These are phyloP conservation scores for Ostrea edulis DNA, from an alignment of 1,140 invertebrate species.

Conservation along the genomic window DNA sequence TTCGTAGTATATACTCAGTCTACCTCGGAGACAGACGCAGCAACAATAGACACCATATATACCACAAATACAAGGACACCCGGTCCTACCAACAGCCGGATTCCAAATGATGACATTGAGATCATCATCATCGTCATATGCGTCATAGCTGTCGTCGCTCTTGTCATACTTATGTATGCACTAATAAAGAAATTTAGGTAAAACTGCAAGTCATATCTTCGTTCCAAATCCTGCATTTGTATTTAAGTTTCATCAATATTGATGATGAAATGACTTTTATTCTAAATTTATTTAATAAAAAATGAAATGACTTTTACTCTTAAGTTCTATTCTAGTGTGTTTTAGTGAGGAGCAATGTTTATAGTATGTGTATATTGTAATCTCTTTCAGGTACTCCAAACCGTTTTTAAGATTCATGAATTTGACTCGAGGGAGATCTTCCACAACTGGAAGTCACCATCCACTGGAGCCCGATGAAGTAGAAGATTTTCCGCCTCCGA, in stretches of 20 bases:
- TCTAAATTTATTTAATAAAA: not conserved
- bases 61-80: not conserved
- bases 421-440: not conserved
- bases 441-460: conserved; percentile 22
- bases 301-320: not conserved
- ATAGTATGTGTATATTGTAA: not conserved
- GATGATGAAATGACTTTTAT: not conserved
- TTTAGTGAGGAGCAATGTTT: not conserved
- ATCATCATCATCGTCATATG: conserved; percentile 15
- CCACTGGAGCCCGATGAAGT: not conserved
- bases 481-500: conserved; percentile 24
- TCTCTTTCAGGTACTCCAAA: conserved; percentile 11
- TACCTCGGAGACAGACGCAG: not conserved
- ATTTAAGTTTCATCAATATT: no score
- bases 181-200: not conserved
- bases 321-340: not conserved
- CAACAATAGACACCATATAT: not conserved
- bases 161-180: not conserved
- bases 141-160: not conserved
- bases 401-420: not conserved
- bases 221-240: no score
- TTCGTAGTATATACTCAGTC: not conserved
- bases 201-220: not conserved
- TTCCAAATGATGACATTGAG: not conserved
- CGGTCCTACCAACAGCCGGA: not conserved